phyloP scores from a whole-genome alignment of 2,113 vertebrate species.

The Sardina pilchardus region DNA sequence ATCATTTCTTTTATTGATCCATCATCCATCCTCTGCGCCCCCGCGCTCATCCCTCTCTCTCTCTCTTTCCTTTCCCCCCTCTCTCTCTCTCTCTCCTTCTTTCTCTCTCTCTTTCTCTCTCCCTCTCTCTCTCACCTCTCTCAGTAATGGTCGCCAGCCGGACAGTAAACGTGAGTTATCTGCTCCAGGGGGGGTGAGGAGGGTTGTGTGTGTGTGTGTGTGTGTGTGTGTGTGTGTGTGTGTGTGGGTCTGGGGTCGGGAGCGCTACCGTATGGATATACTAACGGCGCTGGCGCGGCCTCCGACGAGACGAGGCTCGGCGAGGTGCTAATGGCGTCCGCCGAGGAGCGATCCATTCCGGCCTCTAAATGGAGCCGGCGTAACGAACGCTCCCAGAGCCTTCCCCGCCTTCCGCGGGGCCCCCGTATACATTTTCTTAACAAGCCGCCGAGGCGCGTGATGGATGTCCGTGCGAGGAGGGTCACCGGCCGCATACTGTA shows the following conservation, averaged over 20 bases:
- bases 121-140: not conserved
- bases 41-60: conserved; percentile 1
- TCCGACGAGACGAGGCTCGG: not conserved
- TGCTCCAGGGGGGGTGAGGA: conserved; percentile 10
- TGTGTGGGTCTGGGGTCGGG: not conserved
- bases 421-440: conserved; percentile 42
- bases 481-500: not conserved
- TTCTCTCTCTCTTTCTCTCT: not conserved
- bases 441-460: conserved; percentile 35
- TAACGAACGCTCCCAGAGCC: conserved; percentile 40
- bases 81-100: not conserved
- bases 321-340: conserved; percentile 33
- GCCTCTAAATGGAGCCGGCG: conserved; percentile 35
- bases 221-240: not conserved
- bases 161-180: conserved; percentile 50
- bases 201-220: not conserved
- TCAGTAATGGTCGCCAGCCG: conserved; percentile 44
- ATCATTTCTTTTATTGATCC: conserved; percentile 52
- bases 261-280: conserved; percentile 30
- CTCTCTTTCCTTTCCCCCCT: not conserved
- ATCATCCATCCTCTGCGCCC: conserved; percentile 29
- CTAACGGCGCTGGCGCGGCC: conserved; percentile 17
- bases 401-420: conserved; percentile 25
- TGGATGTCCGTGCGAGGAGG: conserved; percentile 1
- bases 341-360: conserved; percentile 34